Conservation (phyloP, 2,113 vertebrate species). For the Gracilinanus agilis region DNA sequence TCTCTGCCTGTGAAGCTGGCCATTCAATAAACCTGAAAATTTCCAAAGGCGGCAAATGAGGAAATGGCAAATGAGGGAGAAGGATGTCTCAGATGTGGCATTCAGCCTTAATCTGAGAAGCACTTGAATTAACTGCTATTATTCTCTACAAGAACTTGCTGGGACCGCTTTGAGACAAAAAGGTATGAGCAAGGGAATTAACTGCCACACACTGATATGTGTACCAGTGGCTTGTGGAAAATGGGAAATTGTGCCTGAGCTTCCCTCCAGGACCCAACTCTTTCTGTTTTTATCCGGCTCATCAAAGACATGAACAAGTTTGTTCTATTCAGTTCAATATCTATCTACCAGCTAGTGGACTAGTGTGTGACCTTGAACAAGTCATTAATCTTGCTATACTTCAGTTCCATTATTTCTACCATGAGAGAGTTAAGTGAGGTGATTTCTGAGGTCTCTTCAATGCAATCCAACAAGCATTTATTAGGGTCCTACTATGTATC, state of each 20-base stretch:
- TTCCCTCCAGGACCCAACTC: not conserved
- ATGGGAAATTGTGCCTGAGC: not conserved
- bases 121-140: not conserved
- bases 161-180: not conserved
- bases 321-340: not conserved
- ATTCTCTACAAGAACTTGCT: not conserved
- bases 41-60: constrained; percentile 13
- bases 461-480: not conserved
- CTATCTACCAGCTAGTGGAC: not conserved
- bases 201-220: not conserved
- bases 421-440: not conserved
- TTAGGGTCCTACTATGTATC: not conserved
- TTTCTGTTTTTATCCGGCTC: not conserved
- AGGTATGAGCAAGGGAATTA: not conserved
- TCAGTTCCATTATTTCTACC: not conserved
- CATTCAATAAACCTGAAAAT: constrained; percentile 39
- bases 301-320: not conserved
- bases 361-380: not conserved
- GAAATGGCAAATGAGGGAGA: not conserved
- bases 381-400: not conserved
- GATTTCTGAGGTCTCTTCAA: not conserved
- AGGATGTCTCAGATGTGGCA: not conserved
- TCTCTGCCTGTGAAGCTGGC: not conserved
- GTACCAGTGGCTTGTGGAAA: not conserved
- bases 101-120: not conserved